These are phyloP conservation scores for Caenorhabditis sinica DNA, from an alignment of 2,888 invertebrate genomes.

Conservation along the genomic window DNA sequence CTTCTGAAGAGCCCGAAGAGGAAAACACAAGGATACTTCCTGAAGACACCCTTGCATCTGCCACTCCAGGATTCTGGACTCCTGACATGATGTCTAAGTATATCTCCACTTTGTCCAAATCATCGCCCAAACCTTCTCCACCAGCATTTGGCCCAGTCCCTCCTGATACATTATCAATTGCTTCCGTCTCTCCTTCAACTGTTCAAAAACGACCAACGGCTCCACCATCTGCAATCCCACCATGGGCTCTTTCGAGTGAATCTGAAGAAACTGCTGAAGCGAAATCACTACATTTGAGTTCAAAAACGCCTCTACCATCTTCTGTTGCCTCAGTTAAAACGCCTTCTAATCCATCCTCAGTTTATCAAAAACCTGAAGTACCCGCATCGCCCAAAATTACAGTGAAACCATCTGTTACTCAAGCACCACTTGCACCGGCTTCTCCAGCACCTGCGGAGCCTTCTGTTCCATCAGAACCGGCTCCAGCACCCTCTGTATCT, in stretches of 20 bases:
- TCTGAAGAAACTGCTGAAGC: slow-evolving; percentile 1
- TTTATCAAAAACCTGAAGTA: slow-evolving; percentile 41
- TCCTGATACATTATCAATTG: slow-evolving; percentile 15
- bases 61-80: slow-evolving; percentile 33
- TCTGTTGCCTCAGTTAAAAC: slow-evolving; percentile 54
- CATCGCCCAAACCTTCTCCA: slow-evolving; percentile 4
- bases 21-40: slow-evolving; percentile 25
- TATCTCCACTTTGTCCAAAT: slow-evolving; percentile 25
- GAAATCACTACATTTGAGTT: slow-evolving; percentile 17
- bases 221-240: slow-evolving; percentile 52
- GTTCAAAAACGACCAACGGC: slow-evolving; percentile 37
- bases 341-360: slow-evolving; percentile 57
- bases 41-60: slow-evolving; percentile 8
- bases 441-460: background rate
- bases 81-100: slow-evolving; percentile 39
- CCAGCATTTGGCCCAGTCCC: slow-evolving; percentile 44
- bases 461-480: background rate
- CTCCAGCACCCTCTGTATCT: slow-evolving; percentile 11
- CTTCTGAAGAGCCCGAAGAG: slow-evolving; percentile 45
- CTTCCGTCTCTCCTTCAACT: slow-evolving; percentile 31
- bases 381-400: slow-evolving; percentile 47
- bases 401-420: slow-evolving; percentile 43
- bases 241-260: slow-evolving; percentile 46
- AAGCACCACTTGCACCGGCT: slow-evolving; percentile 21
- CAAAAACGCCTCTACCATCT: slow-evolving; percentile 12